These are phyloP conservation scores for Vanessa cardui DNA, from an alignment of 2,888 invertebrate species.

Conservation along the genomic window DNA sequence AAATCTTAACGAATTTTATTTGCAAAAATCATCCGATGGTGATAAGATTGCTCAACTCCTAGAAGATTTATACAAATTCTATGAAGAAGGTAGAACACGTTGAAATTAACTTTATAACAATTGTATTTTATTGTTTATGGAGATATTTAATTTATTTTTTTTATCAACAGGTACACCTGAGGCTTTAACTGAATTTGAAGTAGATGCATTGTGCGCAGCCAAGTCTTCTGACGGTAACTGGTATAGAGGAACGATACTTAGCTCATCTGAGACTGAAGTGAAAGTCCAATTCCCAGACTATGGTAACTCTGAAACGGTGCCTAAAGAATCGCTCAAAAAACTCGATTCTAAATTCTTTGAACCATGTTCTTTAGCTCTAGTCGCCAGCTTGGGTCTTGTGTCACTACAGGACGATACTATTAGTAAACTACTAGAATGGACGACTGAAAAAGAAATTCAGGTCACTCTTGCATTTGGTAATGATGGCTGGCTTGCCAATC, in stretches of 20 bases:
- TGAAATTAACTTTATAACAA: not conserved
- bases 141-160: conserved; percentile 1
- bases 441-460: conserved; percentile 76
- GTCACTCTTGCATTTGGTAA: conserved; percentile 79
- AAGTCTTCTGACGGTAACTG: conserved; percentile 85
- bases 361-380: conserved; percentile 67
- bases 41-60: conserved; percentile 80
- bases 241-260: conserved; percentile 85
- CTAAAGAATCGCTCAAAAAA: conserved; percentile 68
- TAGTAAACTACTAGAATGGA: conserved; percentile 66
- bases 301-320: conserved; percentile 85
- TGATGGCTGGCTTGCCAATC: conserved; percentile 82
- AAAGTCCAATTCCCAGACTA: conserved; percentile 86
- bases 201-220: conserved; percentile 84
- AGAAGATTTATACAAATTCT: conserved; percentile 81
- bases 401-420: conserved; percentile 68
- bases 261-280: conserved; percentile 67
- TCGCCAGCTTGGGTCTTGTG: conserved; percentile 66
- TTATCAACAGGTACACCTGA: conserved; percentile 63
- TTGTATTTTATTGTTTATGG: not conserved
- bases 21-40: conserved; percentile 81
- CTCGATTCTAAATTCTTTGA: conserved; percentile 76
- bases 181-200: conserved; percentile 67
- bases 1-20: conserved; percentile 83
- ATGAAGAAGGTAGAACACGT: conserved; percentile 66